These are phyloP conservation scores for Gymnoscopelus braueri DNA, from an alignment of 2,797 vertebrate genomes.

Conservation along the genomic window DNA sequence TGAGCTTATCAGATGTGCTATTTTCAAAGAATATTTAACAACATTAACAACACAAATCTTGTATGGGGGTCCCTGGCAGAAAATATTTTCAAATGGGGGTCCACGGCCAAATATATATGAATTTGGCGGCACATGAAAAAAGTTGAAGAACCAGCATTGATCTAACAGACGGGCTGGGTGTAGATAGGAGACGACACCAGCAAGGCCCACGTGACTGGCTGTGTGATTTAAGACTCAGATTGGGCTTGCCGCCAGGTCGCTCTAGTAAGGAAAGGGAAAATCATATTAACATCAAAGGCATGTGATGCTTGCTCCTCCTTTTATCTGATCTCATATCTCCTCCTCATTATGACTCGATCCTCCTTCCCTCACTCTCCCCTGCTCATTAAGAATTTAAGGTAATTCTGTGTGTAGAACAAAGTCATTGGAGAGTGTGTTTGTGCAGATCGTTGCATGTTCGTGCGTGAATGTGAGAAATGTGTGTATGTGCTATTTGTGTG, in stretches of 20 bases:
- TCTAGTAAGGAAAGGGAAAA: conserved; percentile 12
- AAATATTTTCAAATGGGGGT: no score
- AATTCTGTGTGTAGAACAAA: neutral
- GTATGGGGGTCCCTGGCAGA: no score
- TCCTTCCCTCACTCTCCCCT: neutral
- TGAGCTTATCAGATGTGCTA: no score
- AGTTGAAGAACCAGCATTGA: neutral
- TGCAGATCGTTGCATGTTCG: no score
- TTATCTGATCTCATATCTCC: conserved; percentile 3
- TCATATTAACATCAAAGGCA: conserved; percentile 40
- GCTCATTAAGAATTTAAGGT: neutral
- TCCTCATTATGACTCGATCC: neutral
- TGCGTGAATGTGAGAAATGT: no score
- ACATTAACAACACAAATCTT: no score
- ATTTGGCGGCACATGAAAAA: no score
- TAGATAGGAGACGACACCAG: conserved; percentile 2
- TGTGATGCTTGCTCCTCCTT: conserved; percentile 32
- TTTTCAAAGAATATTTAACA: no score
- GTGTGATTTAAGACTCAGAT: conserved; percentile 27
- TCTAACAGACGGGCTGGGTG: neutral
- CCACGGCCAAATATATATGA: no score
- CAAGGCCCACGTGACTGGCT: conserved; percentile 1
- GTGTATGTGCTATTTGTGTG: neutral
- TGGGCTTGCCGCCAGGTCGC: conserved; percentile 30
- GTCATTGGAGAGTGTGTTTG: no score